These are phyloP conservation scores for Parauchenoglanis ngamensis DNA, from an alignment of 2,797 vertebrate genomes.

Conservation along the genomic window DNA sequence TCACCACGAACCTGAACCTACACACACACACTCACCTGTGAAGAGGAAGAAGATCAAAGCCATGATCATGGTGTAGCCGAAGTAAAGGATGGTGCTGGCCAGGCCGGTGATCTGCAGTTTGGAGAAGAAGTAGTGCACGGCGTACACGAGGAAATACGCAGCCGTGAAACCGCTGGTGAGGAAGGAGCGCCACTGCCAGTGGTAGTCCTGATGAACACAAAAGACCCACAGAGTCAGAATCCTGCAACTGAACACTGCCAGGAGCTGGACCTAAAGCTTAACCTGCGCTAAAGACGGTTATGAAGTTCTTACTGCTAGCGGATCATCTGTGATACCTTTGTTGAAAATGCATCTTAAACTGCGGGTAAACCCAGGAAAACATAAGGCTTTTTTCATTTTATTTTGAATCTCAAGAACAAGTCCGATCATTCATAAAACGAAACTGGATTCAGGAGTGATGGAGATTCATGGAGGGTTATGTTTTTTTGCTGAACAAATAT, in stretches of 20 bases:
- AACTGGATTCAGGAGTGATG: not conserved
- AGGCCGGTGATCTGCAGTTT: slow-evolving; percentile 92
- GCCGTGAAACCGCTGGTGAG: slow-evolving; percentile 94
- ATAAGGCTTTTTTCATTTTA: not conserved
- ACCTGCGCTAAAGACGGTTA: not conserved
- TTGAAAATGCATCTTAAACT: not conserved
- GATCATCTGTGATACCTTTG: not conserved
- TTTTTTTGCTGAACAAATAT: too few species aligned
- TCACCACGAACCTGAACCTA: not conserved
- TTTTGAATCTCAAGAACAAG: not conserved
- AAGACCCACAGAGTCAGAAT: not conserved
- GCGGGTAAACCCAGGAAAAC: not conserved
- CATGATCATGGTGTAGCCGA: slow-evolving; percentile 95
- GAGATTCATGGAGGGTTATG: too few species aligned
- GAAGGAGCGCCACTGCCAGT: slow-evolving; percentile 96
- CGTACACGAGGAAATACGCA: slow-evolving; percentile 90
- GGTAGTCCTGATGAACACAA: slow-evolving; percentile 81
- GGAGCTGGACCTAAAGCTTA: not conserved
- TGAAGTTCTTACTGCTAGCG: not conserved
- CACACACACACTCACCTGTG: slow-evolving; percentile 75
- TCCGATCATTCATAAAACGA: too few species aligned
- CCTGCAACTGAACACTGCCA: not conserved
- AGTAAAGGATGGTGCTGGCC: slow-evolving; percentile 92
- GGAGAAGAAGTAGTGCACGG: slow-evolving; percentile 92
- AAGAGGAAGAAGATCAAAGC: slow-evolving; percentile 95